Evolutionary conservation across 1,140 invertebrate species (phyloP).

Genomic region (Hermatobates lingyangjiaoensis): DNA sequence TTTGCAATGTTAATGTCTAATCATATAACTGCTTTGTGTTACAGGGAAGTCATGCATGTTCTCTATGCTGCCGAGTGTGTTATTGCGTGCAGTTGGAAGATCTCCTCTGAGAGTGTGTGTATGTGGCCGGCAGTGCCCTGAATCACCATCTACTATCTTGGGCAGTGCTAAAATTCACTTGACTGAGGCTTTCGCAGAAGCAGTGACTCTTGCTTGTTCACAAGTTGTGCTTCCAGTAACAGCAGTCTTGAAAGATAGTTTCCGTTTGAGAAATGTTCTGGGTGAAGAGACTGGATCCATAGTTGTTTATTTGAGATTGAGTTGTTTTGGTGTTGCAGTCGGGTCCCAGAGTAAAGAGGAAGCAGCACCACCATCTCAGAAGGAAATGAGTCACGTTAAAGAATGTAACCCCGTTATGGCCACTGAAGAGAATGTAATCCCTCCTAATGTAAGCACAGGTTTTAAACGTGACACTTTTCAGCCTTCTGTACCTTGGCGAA

Average conservation of each 20-base stretch:
- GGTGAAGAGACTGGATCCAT: slow-evolving; percentile 1
- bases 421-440: neutral
- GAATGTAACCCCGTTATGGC: neutral
- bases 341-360: neutral
- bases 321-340: slow-evolving; percentile 6
- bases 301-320: slow-evolving; percentile 3
- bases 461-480: neutral
- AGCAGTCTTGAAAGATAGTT: slow-evolving; percentile 1
- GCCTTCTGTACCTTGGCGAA: neutral
- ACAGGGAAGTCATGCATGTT: slow-evolving; percentile 9
- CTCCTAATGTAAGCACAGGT: neutral
- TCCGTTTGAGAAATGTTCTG: slow-evolving; percentile 2
- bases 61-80: slow-evolving; percentile 2
- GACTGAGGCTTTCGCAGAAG: neutral
- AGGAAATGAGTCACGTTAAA: neutral
- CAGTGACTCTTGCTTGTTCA: neutral
- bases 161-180: neutral
- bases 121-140: too few relatives aligned
- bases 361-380: neutral
- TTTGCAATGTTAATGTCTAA: too few relatives aligned
- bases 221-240: neutral
- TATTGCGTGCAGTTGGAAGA: neutral
- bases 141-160: too few relatives aligned
- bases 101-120: slow-evolving; percentile 5
- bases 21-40: too few relatives aligned